Conservation (phyloP, 2,888 invertebrate genomes). For the Chelonus formosanus region DNA sequence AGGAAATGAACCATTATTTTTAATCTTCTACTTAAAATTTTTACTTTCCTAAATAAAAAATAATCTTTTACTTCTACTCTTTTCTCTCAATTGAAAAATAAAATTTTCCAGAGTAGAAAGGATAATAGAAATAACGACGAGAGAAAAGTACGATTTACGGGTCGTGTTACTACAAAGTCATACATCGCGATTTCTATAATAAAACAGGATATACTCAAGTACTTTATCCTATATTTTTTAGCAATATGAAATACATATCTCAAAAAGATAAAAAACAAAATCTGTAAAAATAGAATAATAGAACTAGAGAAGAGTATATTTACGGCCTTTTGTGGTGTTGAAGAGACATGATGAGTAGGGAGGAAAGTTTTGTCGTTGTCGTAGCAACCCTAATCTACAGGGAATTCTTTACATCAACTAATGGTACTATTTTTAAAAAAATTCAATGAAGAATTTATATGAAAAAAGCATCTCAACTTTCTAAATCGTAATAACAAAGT, state of each 20-base stretch:
- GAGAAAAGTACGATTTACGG: too few relatives aligned
- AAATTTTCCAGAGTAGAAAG: too few relatives aligned
- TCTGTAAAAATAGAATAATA: background rate
- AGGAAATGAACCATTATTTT: background rate
- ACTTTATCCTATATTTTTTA: background rate
- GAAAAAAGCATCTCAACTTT: background rate
- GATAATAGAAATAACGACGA: too few relatives aligned
- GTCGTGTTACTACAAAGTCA: too few relatives aligned
- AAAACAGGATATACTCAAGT: background rate
- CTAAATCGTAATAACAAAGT: too few relatives aligned
- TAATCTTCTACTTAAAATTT: too few relatives aligned
- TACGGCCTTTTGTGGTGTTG: constrained; percentile 1
- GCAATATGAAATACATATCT: too few relatives aligned
- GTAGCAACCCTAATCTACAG: background rate
- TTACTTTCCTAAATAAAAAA: too few relatives aligned
- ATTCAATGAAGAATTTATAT: background rate
- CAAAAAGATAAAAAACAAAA: constrained; percentile 1
- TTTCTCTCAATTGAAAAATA: too few relatives aligned
- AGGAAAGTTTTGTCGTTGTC: constrained; percentile 13
- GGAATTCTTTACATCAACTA: constrained; percentile 5
- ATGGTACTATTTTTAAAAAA: background rate
- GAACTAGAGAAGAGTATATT: constrained; percentile 4
- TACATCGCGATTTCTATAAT: too few relatives aligned
- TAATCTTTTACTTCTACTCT: too few relatives aligned
- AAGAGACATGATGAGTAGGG: constrained; percentile 5